Evolutionary conservation across 2,113 vertebrate species (phyloP), one percentile per base, ranked within the genome.

Genomic region (Colinus virginianus): DNA sequence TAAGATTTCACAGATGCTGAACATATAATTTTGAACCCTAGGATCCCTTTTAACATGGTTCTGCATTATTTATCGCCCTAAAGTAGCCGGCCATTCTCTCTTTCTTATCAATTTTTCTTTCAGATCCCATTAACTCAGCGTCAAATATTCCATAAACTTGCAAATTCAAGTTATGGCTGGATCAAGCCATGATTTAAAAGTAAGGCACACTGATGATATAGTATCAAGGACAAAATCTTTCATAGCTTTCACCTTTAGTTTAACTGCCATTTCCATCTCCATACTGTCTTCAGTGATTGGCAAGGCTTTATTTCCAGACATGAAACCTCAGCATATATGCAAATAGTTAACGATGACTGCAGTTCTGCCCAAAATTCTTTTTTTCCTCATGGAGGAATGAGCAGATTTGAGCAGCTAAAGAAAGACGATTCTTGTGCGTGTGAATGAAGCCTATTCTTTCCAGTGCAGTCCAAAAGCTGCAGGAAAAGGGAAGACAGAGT

Each of bases 111-210:
- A 53, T 77, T 77, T 49, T 88, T 76, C 78, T 87, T 80, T 77
- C 23, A 74, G 42, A 69, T 72, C 22, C 63, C 84, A 72, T 70
- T 91, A 91, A 91, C 78, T 94, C 83, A 67, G 45, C 42, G 78
- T 79, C 87, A 77, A 49, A 85, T 75, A 81, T 92, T 92, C 79
- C 89, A 88, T 85, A 91, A 93, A 90, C 70, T 80, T 83, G 64
- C 62, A 90, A 88, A 93, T 94, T 78, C 62, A 42, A 45, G 66
- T 36, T 84, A 83, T 67, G 32, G 62, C 68, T 87, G 49, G 68
- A 77, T 78, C 59, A 91, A 80, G 55, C 66, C 30, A 10, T 25
- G 38, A 51, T 69, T 84, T 69, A 30, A 77, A 86, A 84, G 70
- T 6, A 56, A 59, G 2, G 42, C 42, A 71, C 56, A 17, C 34